Evolutionary conservation across 2,888 invertebrate species (phyloP).

Genomic region (Caenorhabditis sp.): DNA sequence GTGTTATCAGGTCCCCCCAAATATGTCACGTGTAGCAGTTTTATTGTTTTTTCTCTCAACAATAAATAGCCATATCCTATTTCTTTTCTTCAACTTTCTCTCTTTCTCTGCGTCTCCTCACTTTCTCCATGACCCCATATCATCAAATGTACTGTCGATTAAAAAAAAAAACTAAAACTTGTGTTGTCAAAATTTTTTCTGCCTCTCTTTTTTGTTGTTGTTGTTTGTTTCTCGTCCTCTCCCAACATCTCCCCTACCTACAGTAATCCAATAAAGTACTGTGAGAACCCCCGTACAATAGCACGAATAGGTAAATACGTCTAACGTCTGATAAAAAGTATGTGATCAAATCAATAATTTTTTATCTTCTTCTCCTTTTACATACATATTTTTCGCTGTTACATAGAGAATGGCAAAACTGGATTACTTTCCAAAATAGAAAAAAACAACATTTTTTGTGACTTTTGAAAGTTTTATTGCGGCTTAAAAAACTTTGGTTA

Average conservation of each 20-base stretch:
- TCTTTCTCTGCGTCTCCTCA: background rate
- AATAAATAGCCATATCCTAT: constrained; percentile 4
- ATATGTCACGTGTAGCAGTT: background rate
- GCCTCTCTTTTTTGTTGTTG: constrained; percentile 12
- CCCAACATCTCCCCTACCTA: background rate
- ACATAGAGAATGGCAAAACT: background rate
- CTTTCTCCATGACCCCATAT: background rate
- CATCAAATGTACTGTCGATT: background rate
- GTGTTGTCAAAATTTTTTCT: constrained; percentile 5
- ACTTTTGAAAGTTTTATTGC: background rate
- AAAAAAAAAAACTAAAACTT: constrained; percentile 20
- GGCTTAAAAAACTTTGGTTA: too few relatives aligned
- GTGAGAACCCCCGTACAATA: too few relatives aligned
- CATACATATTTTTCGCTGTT: background rate
- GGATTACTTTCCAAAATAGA: background rate
- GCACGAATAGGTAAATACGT: too few relatives aligned
- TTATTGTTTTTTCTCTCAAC: background rate
- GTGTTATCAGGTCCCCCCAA: too few relatives aligned
- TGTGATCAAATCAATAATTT: background rate
- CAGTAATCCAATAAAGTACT: too few relatives aligned
- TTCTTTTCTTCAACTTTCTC: constrained; percentile 15
- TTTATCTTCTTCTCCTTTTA: background rate
- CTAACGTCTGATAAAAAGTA: background rate
- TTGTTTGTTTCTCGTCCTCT: background rate
- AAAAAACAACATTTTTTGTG: background rate